Conservation (phyloP, 2,888 invertebrate species). For the Conomelus anceps region DNA sequence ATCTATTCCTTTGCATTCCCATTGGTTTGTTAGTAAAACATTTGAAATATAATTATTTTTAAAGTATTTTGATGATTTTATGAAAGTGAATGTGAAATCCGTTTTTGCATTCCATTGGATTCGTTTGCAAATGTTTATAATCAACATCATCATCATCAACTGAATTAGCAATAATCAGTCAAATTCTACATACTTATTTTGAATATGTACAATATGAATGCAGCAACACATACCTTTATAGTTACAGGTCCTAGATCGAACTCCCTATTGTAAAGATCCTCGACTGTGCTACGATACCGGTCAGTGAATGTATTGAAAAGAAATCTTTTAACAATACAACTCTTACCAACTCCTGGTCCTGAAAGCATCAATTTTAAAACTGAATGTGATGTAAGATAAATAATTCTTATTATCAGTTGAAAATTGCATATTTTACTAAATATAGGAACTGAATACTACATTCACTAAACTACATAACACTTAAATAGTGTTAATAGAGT, state of each 20-base stretch:
- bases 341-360: conserved; percentile 74
- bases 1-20: background rate
- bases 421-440: no score
- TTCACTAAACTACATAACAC: no score
- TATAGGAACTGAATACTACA: no score
- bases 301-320: conserved; percentile 72
- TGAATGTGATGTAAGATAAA: background rate
- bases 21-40: background rate
- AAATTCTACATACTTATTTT: no score
- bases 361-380: background rate
- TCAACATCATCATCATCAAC: background rate
- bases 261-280: conserved; percentile 79
- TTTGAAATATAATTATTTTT: background rate
- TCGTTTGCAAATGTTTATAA: background rate
- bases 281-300: conserved; percentile 78
- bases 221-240: conserved; percentile 51
- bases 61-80: background rate
- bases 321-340: conserved; percentile 73
- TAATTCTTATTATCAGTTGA: background rate
- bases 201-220: background rate
- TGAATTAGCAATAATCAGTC: background rate
- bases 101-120: background rate
- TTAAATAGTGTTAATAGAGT: no score
- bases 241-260: conserved; percentile 69
- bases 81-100: background rate